Conservation (phyloP, 2,888 invertebrate genomes). For the Resseliella maxima region DNA sequence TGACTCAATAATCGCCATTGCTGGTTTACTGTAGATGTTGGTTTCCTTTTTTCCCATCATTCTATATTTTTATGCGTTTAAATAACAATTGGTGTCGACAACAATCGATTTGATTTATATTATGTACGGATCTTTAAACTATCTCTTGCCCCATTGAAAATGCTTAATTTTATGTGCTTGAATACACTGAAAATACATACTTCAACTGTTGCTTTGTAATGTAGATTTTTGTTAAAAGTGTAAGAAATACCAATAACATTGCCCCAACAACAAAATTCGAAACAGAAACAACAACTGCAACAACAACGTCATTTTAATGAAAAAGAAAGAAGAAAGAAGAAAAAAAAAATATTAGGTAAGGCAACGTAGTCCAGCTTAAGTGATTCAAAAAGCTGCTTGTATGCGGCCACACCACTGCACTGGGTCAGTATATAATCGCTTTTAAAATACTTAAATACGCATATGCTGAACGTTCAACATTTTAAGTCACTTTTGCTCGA, state of each 20-base stretch:
- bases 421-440: conserved; percentile 9
- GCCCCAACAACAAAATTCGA: background rate
- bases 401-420: background rate
- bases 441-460: background rate
- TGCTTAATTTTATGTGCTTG: background rate
- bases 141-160: conserved; percentile 7
- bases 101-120: background rate
- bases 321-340: background rate
- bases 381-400: background rate
- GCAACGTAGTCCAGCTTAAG: background rate
- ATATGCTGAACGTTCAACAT: background rate
- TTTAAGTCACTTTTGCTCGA: background rate
- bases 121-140: background rate
- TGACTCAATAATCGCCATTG: background rate
- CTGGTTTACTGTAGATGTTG: too few relatives aligned
- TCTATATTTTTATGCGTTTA: too few relatives aligned
- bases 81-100: too few relatives aligned
- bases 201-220: conserved; percentile 24
- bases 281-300: background rate
- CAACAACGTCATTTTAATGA: background rate
- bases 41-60: background rate
- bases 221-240: too few relatives aligned
- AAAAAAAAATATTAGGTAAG: background rate
- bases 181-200: background rate
- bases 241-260: too few relatives aligned